Evolutionary conservation across 2,113 vertebrate genomes (phyloP).

Genomic region (Emberiza fucata): DNA sequence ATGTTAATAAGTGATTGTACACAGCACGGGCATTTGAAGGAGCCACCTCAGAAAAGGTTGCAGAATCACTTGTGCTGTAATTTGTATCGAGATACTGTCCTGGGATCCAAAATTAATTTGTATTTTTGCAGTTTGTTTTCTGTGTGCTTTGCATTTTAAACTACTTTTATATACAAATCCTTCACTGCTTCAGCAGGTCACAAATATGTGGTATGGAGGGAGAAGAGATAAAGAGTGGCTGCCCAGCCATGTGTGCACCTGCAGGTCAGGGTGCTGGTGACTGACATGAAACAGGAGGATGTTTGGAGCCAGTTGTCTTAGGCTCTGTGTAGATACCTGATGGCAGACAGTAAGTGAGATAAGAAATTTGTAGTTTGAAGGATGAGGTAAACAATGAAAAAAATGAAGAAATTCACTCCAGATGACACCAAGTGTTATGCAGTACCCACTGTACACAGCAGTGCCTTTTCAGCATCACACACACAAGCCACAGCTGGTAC

Average conservation of each 20-base stretch:
- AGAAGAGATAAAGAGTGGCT: background rate
- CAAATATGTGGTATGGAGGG: background rate
- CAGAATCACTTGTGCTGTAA: background rate
- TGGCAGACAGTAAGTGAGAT: background rate
- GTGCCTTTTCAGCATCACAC: background rate
- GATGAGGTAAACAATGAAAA: background rate
- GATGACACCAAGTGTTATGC: rapidly evolving
- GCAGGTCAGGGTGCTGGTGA: background rate
- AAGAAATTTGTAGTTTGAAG: background rate
- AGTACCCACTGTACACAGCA: rapidly evolving
- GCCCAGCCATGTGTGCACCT: background rate
- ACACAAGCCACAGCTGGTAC: rapidly evolving
- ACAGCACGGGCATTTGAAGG: background rate
- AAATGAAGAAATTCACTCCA: background rate
- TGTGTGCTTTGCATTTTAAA: background rate
- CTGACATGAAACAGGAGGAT: background rate
- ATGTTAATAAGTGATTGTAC: background rate
- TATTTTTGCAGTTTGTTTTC: background rate
- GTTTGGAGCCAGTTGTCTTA: background rate
- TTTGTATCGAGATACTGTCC: background rate
- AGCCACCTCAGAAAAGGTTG: background rate
- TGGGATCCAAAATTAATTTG: background rate
- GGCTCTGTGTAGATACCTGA: background rate
- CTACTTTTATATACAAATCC: background rate
- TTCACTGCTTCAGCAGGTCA: background rate